Conservation (phyloP, 2,797 vertebrate genomes). For the Brachyrhaphis roseni region DNA sequence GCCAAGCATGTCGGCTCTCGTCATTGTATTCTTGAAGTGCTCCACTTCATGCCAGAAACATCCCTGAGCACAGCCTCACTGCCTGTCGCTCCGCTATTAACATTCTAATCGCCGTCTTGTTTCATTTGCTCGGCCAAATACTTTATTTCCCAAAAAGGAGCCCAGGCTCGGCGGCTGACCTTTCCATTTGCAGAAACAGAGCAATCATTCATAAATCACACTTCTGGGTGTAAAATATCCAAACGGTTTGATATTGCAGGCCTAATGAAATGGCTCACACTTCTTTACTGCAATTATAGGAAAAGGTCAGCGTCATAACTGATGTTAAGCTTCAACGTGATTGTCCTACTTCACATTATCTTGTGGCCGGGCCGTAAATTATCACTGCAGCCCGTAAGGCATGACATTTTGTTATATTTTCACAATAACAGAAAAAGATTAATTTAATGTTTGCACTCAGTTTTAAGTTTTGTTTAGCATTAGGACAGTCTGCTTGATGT, state of each 20-base stretch:
- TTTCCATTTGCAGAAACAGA: conserved; percentile 64
- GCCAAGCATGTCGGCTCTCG: conserved; percentile 40
- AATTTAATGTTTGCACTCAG: conserved; percentile 48
- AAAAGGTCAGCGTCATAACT: conserved; percentile 75
- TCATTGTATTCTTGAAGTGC: conserved; percentile 39
- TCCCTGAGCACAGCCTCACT: conserved; percentile 52
- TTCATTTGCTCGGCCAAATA: conserved; percentile 57
- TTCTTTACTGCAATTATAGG: conserved; percentile 71
- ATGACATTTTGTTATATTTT: conserved; percentile 49
- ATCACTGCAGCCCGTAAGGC: conserved; percentile 40
- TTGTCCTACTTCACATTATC: conserved; percentile 64
- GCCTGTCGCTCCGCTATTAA: conserved; percentile 47
- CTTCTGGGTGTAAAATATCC: conserved; percentile 67
- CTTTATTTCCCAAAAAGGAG: conserved; percentile 51
- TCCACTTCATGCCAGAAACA: conserved; percentile 36
- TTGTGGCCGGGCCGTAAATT: conserved; percentile 51
- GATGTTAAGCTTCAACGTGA: conserved; percentile 64
- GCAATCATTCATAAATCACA: conserved; percentile 70
- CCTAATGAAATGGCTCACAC: conserved; percentile 71
- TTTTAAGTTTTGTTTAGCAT: conserved; percentile 60
- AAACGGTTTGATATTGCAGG: conserved; percentile 66
- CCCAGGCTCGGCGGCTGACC: conserved; percentile 52
- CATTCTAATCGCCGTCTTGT: conserved; percentile 68
- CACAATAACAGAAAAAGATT: conserved; percentile 34
- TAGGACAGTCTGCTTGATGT: conserved; percentile 67